A percentile compares a stretch with the other conserved stretches of the same genome.
These are phyloP conservation scores for Drosophila cardini DNA, from an alignment of 1,140 invertebrate species.

Conservation along the genomic window DNA sequence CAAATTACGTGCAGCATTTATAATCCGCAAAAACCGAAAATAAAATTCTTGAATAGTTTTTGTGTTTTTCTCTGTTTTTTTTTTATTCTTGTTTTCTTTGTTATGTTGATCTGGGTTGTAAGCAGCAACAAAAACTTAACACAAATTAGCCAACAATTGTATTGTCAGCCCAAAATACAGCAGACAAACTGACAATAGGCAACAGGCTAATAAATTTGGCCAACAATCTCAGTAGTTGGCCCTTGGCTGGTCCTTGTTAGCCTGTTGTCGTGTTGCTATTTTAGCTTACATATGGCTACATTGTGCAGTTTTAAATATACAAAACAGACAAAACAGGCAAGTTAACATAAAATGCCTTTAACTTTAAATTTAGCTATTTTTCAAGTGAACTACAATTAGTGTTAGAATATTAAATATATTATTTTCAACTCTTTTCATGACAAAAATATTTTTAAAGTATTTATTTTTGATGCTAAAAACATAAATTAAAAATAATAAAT, in stretches of 20 bases:
- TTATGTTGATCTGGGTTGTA: conserved; percentile 34
- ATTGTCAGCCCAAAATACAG: background rate
- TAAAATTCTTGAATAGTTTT: conserved; percentile 11
- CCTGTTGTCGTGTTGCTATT: conserved; percentile 27
- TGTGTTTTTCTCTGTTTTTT: no score
- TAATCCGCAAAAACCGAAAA: conserved; percentile 51
- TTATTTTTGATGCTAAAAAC: no score
- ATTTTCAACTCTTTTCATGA: no score
- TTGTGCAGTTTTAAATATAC: no score
- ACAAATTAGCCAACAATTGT: conserved; percentile 16
- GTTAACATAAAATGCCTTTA: no score
- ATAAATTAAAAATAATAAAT: no score
- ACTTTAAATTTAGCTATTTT: no score
- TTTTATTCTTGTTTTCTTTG: conserved; percentile 2
- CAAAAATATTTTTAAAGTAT: no score
- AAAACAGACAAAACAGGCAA: no score
- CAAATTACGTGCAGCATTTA: conserved; percentile 73
- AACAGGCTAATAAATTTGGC: conserved; percentile 16
- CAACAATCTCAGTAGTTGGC: conserved; percentile 3
- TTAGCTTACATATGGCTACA: no score
- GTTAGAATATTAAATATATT: no score
- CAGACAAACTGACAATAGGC: conserved; percentile 8
- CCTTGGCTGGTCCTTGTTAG: conserved; percentile 3
- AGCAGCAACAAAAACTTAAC: background rate
- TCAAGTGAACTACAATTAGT: no score